phyloP scores from a whole-genome alignment of 2,797 vertebrate genomes.

The Enteromius argenteus region DNA sequence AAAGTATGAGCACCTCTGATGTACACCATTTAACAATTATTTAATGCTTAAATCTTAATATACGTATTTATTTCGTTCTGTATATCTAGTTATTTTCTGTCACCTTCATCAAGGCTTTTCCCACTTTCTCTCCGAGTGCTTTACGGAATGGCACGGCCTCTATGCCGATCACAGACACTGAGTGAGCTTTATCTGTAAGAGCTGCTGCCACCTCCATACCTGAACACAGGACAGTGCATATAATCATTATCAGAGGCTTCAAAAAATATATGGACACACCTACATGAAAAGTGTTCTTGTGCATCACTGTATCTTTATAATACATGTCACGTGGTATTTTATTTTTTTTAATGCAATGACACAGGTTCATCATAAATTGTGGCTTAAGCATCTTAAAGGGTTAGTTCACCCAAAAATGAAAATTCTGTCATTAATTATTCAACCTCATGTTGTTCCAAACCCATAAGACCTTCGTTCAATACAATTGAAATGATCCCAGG shows the following conservation, averaged over 20 bases:
- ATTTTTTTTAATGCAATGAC: background rate
- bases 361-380: background rate
- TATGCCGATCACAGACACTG: constrained; percentile 93
- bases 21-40: background rate
- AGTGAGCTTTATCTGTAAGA: constrained; percentile 93
- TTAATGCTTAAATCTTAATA: background rate
- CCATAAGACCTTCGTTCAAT: too few relatives aligned
- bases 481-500: too few relatives aligned
- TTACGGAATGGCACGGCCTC: constrained; percentile 92
- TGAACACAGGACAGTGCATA: constrained; percentile 62
- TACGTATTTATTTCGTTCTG: background rate
- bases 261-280: background rate
- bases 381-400: background rate
- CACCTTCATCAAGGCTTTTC: constrained; percentile 96
- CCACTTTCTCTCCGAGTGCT: constrained; percentile 93
- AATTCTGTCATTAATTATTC: too few relatives aligned
- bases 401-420: too few relatives aligned
- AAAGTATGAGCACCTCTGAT: background rate
- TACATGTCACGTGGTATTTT: background rate
- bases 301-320: background rate
- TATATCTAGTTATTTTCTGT: background rate
- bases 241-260: background rate
- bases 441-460: too few relatives aligned
- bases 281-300: background rate
- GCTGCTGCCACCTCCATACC: constrained; percentile 98